Percentiles rank a stretch among this genome's conserved stretches.
These are phyloP conservation scores for Bagarius yarrelli DNA, from an alignment of 2,113 vertebrate genomes.

Conservation along the genomic window DNA sequence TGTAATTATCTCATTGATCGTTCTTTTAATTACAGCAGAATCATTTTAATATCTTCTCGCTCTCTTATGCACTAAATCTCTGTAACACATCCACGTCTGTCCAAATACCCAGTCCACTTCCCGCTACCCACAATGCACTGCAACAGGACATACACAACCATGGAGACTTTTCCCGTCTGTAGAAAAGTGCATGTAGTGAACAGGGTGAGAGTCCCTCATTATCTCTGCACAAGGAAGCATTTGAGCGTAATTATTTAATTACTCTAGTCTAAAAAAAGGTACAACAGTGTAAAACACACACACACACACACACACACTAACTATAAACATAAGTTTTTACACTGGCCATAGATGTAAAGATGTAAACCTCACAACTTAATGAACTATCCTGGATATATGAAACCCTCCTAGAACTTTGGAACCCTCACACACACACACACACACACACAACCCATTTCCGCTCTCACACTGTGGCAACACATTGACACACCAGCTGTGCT, in stretches of 20 bases:
- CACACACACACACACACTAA: not conserved
- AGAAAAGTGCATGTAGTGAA: not conserved
- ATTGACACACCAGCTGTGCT: slow-evolving; percentile 48
- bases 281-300: not conserved
- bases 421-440: slow-evolving; percentile 31
- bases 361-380: no score
- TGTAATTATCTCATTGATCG: slow-evolving; percentile 34
- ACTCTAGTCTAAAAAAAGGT: not conserved
- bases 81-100: not conserved
- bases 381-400: no score
- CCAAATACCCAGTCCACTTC: not conserved
- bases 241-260: not conserved
- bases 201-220: not conserved
- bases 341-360: not conserved
- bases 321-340: not conserved
- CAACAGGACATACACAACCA: no score
- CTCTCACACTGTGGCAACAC: slow-evolving; percentile 50
- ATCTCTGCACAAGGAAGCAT: not conserved
- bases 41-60: slow-evolving; percentile 41
- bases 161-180: no score
- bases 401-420: not conserved
- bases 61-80: slow-evolving; percentile 17
- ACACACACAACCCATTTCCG: slow-evolving; percentile 11
- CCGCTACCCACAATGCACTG: not conserved
- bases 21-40: slow-evolving; percentile 32